Evolutionary conservation across 2,797 vertebrate species (phyloP).

Genomic region (Sphenopsis melanotis): DNA sequence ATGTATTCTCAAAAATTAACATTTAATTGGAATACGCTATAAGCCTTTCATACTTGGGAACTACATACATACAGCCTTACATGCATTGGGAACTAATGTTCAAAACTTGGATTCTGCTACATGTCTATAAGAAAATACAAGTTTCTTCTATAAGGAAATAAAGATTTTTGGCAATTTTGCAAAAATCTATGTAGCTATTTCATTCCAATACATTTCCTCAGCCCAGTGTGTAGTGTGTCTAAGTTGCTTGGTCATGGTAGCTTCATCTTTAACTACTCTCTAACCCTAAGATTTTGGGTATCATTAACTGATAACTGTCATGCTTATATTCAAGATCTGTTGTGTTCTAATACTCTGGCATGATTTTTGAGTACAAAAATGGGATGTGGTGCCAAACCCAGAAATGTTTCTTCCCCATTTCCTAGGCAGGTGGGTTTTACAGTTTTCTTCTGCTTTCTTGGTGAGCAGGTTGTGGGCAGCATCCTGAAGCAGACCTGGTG

Average conservation of each 20-base stretch:
- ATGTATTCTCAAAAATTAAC: background rate
- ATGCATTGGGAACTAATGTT: background rate
- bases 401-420: background rate
- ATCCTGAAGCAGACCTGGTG: background rate
- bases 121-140: background rate
- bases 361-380: background rate
- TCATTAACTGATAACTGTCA: background rate
- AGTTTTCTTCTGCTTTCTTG: background rate
- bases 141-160: background rate
- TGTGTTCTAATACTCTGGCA: background rate
- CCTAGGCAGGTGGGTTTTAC: background rate
- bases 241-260: background rate
- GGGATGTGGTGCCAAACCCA: background rate
- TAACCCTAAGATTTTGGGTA: background rate
- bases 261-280: background rate
- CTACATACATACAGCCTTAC: background rate
- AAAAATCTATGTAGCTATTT: background rate
- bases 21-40: background rate
- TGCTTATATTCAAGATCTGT: background rate
- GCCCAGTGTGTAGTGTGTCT: background rate
- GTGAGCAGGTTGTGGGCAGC: background rate
- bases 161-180: background rate
- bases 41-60: background rate
- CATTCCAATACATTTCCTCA: background rate
- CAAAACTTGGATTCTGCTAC: background rate